Evolutionary conservation across 1,140 invertebrate genomes (phyloP).

Genomic region (Popillia japonica): DNA sequence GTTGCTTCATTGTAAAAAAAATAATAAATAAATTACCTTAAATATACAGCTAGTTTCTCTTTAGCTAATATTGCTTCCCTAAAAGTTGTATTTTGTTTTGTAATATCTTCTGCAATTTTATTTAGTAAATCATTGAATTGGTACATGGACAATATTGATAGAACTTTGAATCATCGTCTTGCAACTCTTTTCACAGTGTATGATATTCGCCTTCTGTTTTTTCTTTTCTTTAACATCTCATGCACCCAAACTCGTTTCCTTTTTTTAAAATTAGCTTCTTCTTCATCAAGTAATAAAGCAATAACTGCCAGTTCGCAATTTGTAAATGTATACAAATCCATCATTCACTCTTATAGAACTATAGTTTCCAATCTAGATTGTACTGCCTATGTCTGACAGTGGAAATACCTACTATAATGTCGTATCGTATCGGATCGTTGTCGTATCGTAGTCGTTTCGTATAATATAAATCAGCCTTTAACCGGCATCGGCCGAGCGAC

Average conservation of each 20-base stretch:
- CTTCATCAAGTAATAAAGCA: constrained; percentile 37
- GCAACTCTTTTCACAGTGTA: constrained; percentile 39
- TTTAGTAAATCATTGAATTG: constrained; percentile 36
- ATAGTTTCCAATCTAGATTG: not conserved
- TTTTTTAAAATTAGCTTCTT: constrained; percentile 30
- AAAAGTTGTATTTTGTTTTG: constrained; percentile 40
- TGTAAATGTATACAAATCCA: not conserved
- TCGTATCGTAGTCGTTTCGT: constrained; percentile 20
- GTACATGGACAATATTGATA: constrained; percentile 37
- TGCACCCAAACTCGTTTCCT: constrained; percentile 41
- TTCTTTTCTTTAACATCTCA: constrained; percentile 42
- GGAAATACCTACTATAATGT: not conserved
- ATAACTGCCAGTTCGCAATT: not conserved
- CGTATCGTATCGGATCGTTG: constrained; percentile 14
- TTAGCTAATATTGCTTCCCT: constrained; percentile 33
- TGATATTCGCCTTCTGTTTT: constrained; percentile 43
- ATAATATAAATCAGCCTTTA: constrained; percentile 11
- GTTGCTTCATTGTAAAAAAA: constrained; percentile 17
- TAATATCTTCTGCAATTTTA: constrained; percentile 30
- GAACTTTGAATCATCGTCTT: constrained; percentile 43
- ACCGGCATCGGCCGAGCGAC: not conserved
- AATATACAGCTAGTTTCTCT: constrained; percentile 29
- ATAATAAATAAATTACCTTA: constrained; percentile 37
- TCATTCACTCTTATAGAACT: not conserved
- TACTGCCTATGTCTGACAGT: not conserved